These are phyloP conservation scores for Pyrrhia umbra DNA, from an alignment of 2,888 invertebrate species.

Conservation along the genomic window DNA sequence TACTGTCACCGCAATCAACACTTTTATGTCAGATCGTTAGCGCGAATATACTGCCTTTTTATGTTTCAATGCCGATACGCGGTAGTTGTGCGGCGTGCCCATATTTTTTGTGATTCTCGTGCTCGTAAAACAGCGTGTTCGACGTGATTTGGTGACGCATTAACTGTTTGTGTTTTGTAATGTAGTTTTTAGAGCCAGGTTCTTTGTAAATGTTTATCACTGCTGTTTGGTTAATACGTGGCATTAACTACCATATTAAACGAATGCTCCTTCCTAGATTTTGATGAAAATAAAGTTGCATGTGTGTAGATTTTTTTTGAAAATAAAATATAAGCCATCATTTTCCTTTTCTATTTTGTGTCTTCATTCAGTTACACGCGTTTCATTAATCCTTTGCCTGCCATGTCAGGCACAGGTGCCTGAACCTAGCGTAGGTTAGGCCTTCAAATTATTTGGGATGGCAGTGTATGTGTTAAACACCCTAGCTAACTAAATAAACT, in stretches of 20 bases:
- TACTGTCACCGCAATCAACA: slow-evolving; percentile 47
- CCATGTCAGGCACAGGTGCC: too few species aligned
- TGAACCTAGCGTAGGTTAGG: too few species aligned
- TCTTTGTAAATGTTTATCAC: slow-evolving; percentile 1
- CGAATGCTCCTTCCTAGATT: too few species aligned
- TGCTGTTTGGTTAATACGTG: background rate
- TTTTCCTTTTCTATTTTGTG: too few species aligned
- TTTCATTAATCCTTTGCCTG: too few species aligned
- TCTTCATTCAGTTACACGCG: too few species aligned
- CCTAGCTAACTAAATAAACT: background rate
- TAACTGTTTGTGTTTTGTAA: background rate
- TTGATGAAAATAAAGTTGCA: too few species aligned
- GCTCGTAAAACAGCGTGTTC: slow-evolving; percentile 22
- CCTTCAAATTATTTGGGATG: too few species aligned
- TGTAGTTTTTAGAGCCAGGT: background rate
- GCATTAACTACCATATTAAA: too few species aligned
- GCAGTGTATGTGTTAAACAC: too few species aligned
- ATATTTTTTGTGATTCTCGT: slow-evolving; percentile 30
- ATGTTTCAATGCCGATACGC: slow-evolving; percentile 37
- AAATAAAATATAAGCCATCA: too few species aligned
- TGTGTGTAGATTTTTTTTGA: too few species aligned
- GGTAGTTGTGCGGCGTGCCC: slow-evolving; percentile 1
- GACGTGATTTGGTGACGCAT: slow-evolving; percentile 24
- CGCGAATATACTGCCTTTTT: slow-evolving; percentile 41
- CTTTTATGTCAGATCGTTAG: slow-evolving; percentile 52